Base-by-base conservation (phyloP, 2,888 invertebrate species). In the Hydroisotoma schaefferi region DNA sequence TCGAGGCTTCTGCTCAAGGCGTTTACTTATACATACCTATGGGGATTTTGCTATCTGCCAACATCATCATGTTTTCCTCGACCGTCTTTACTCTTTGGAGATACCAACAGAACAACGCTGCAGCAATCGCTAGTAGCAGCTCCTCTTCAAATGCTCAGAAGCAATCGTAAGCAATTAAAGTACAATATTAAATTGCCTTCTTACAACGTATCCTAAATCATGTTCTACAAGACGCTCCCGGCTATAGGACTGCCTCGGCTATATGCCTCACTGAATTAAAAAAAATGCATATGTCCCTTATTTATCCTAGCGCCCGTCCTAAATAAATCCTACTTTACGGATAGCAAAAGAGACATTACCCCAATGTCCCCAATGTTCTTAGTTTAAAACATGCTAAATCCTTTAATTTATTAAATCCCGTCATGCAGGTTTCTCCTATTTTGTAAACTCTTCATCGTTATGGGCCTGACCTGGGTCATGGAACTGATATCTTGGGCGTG, bases 391-490 rank as follows among this genome's bases (percentile, higher is more conserved):
- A 22, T 43, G 6, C 20, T n/a, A 43, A 43, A 43, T 8, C 20
- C n/a, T 5, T 43, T n/a, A 18, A 43, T 43, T n/a, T 43, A 8
- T 43, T 43, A n/a, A n/a, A n/a, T n/a, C n/a, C n/a, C n/a, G n/a
- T n/a, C n/a, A n/a, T n/a, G 20, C 33, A 68, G 68, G 3, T 51
- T 62, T 28, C 26, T 58, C 10, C 51, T 68, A 5, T 65, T 68
- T 40, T 51, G 43, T 2, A 68, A 68, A 44, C 23, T 68, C 25
- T 68, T 68, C 23, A 29, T 63, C 40, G 59, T 65, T 1, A 65
- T 65, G 26, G 68, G 68, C n/a, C 29, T 65, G 6, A 61, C 65
- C 0, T 68, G 68, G 68, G 52, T 61, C 12, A 56, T 61, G n/a
- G 68, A 65, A 46, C 5, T 63, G 1, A 12, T 68, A 1, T 57